Conservation (phyloP, 2,888 invertebrate species). For the Pseudococcus longispinus region DNA sequence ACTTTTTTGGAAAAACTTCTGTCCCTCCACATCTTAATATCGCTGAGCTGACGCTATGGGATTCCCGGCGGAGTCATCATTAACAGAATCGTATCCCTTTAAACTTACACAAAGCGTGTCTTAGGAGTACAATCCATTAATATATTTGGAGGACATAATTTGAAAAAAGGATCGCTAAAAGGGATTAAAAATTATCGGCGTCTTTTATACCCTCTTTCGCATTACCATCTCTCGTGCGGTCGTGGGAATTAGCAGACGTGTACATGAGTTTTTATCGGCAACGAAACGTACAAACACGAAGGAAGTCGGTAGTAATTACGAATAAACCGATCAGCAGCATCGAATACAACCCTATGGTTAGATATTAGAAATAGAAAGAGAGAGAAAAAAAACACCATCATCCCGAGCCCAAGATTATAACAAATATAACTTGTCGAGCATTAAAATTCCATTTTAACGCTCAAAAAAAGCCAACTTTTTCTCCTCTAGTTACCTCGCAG, state of each 20-base stretch:
- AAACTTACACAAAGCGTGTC: conserved; percentile 36
- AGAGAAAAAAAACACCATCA: background rate
- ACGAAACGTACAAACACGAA: background rate
- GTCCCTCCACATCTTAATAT: conserved; percentile 28
- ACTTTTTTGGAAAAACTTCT: too few species aligned
- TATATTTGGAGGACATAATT: conserved; percentile 21
- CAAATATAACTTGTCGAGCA: background rate
- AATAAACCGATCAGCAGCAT: background rate
- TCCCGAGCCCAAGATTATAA: background rate
- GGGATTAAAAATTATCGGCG: conserved; percentile 32
- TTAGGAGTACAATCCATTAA: conserved; percentile 41
- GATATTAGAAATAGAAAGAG: background rate
- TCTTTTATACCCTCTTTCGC: background rate
- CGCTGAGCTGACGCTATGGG: background rate
- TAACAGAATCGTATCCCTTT: conserved; percentile 29
- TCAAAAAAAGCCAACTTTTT: background rate
- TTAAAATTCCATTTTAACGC: conserved; percentile 23
- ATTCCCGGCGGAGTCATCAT: conserved; percentile 16
- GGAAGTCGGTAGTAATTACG: background rate
- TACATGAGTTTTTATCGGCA: background rate
- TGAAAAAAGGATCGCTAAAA: conserved; percentile 17
- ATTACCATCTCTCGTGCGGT: background rate
- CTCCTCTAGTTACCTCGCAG: background rate
- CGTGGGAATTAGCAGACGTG: conserved; percentile 3
- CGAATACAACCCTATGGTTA: background rate